Evolutionary conservation across 2,113 vertebrate species (phyloP).

Genomic region (Alouatta palliata): DNA sequence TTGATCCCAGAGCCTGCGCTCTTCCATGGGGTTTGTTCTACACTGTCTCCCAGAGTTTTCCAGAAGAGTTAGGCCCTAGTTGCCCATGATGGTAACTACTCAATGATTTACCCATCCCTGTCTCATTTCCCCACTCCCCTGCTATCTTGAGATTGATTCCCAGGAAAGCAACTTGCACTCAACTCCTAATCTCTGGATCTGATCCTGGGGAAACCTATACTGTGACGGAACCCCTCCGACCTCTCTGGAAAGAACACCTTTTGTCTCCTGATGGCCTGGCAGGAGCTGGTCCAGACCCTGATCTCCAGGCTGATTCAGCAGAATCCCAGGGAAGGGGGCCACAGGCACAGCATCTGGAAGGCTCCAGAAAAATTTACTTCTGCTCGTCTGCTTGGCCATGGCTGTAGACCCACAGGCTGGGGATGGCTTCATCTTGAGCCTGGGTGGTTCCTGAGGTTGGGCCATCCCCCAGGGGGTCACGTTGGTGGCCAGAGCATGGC

Average conservation of each 20-base stretch:
- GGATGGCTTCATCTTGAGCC: background rate
- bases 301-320: background rate
- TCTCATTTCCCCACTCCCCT: fast-evolving
- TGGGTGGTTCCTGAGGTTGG: background rate
- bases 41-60: background rate
- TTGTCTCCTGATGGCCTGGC: background rate
- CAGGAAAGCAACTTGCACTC: background rate
- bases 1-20: background rate
- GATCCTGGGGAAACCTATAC: background rate
- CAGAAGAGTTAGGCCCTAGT: background rate
- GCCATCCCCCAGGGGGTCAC: background rate
- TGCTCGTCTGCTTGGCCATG: background rate
- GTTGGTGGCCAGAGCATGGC: background rate
- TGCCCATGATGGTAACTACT: background rate
- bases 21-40: background rate
- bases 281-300: background rate
- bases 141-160: background rate
- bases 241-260: background rate
- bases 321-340: background rate
- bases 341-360: background rate
- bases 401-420: background rate
- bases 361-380: background rate
- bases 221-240: background rate
- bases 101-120: background rate
- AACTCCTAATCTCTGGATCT: background rate